Conservation (phyloP, 2,888 invertebrate species). For the Torymus aiolomorphi region DNA sequence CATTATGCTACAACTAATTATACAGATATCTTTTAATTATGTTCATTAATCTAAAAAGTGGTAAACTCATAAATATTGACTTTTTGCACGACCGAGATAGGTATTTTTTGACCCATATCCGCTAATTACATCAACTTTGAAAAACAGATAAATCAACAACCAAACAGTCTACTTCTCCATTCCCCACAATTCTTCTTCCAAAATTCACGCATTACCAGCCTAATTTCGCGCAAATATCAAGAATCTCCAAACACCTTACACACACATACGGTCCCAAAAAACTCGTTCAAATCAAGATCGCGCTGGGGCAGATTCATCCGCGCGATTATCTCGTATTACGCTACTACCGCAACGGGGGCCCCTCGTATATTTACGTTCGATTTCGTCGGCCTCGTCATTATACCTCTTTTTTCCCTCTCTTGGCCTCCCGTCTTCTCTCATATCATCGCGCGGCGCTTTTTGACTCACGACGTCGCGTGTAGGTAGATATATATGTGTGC, state of each 20-base stretch:
- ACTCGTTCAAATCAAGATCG: too few species aligned
- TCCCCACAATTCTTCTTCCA: background rate
- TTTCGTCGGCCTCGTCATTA: conserved; percentile 38
- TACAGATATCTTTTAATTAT: too few species aligned
- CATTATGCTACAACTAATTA: background rate
- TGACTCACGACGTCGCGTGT: conserved; percentile 2
- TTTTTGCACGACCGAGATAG: too few species aligned
- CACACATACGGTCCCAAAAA: too few species aligned
- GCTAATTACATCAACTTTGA: too few species aligned
- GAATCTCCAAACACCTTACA: too few species aligned
- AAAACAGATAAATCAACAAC: too few species aligned
- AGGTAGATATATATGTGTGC: background rate
- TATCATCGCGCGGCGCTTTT: conserved; percentile 34
- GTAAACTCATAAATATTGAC: too few species aligned
- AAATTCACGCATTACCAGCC: background rate
- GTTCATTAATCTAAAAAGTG: too few species aligned
- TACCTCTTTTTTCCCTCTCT: conserved; percentile 23
- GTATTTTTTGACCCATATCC: too few species aligned
- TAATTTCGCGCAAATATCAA: too few species aligned
- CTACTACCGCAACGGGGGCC: conserved; percentile 14
- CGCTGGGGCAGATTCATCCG: conserved; percentile 7
- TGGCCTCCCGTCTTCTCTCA: background rate
- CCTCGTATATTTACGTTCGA: conserved; percentile 12
- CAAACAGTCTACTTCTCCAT: too few species aligned
- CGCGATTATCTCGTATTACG: conserved; percentile 37